Percentiles rank a stretch among this genome's conserved stretches.
Evolutionary conservation across 2,797 vertebrate species (phyloP).

Genomic region (Sparidentex hasta): DNA sequence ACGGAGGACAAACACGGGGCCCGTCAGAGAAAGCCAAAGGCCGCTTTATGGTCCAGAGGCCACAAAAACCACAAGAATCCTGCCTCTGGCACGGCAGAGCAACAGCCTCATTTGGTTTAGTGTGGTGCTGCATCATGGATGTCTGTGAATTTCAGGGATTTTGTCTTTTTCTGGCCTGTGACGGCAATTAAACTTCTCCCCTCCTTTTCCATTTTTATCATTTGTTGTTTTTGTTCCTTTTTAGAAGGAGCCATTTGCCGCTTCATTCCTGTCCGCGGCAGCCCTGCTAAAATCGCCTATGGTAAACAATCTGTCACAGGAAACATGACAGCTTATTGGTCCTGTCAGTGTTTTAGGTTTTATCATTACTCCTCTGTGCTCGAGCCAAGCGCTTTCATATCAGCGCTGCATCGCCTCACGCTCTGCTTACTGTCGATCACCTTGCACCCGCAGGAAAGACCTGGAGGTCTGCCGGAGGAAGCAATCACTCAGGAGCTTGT

Average conservation of each 20-base stretch:
- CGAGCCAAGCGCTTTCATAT: slow-evolving; percentile 38
- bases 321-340: slow-evolving; percentile 60
- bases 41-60: slow-evolving; percentile 47
- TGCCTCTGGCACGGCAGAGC: slow-evolving; percentile 27
- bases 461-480: slow-evolving; percentile 48
- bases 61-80: slow-evolving; percentile 75
- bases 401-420: slow-evolving; percentile 19
- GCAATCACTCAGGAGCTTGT: slow-evolving; percentile 25
- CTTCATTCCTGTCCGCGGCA: slow-evolving; percentile 34
- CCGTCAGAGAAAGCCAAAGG: slow-evolving; percentile 53
- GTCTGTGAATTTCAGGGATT: slow-evolving; percentile 22
- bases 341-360: slow-evolving; percentile 44
- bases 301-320: slow-evolving; percentile 62
- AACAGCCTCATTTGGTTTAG: slow-evolving; percentile 31
- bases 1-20: slow-evolving; percentile 43
- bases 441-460: slow-evolving; percentile 43
- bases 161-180: slow-evolving; percentile 10
- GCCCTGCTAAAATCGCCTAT: slow-evolving; percentile 31
- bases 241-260: slow-evolving; percentile 15
- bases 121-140: slow-evolving; percentile 32
- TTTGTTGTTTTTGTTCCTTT: slow-evolving; percentile 24
- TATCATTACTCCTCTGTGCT: slow-evolving; percentile 25
- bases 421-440: slow-evolving; percentile 64
- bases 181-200: slow-evolving; percentile 6
- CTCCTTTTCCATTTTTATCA: slow-evolving; percentile 21